phyloP scores from a whole-genome alignment of 2,888 invertebrate species.

The Lasius platythorax region DNA sequence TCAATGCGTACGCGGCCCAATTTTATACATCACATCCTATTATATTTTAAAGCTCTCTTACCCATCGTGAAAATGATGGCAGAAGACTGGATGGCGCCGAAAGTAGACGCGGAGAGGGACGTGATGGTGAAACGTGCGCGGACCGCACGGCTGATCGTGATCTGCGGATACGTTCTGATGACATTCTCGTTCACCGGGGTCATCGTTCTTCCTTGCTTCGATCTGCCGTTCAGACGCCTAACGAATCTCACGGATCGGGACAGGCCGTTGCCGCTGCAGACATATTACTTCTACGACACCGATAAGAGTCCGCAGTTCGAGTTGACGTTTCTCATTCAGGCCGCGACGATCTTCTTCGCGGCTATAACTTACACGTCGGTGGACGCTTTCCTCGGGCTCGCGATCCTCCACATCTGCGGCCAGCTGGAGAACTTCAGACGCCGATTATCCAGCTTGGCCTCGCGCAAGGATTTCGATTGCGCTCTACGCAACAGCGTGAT shows the following conservation, averaged over 20 bases:
- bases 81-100: constrained; percentile 56
- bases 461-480: constrained; percentile 13
- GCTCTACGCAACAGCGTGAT: constrained; percentile 22
- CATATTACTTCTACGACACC: constrained; percentile 37
- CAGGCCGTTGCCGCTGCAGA: constrained; percentile 22
- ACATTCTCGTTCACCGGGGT: rapidly evolving
- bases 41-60: constrained; percentile 45
- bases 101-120: constrained; percentile 8
- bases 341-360: not conserved
- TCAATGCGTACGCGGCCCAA: not conserved
- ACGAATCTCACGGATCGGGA: constrained; percentile 40
- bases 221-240: constrained; percentile 29
- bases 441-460: not conserved
- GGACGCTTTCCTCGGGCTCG: constrained; percentile 41
- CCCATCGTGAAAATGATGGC: constrained; percentile 54
- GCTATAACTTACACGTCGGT: constrained; percentile 16
- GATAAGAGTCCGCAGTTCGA: constrained; percentile 48
- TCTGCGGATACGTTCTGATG: not conserved
- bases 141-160: constrained; percentile 4
- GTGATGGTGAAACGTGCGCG: constrained; percentile 51
- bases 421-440: constrained; percentile 42
- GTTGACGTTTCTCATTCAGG: constrained; percentile 15
- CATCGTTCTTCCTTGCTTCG: constrained; percentile 47
- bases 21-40: no score
- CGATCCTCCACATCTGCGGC: constrained; percentile 29